Percentiles rank a stretch among this genome's conserved stretches.
Conservation (phyloP, 2,888 invertebrate genomes). For the Drosophila imparisetae region DNA sequence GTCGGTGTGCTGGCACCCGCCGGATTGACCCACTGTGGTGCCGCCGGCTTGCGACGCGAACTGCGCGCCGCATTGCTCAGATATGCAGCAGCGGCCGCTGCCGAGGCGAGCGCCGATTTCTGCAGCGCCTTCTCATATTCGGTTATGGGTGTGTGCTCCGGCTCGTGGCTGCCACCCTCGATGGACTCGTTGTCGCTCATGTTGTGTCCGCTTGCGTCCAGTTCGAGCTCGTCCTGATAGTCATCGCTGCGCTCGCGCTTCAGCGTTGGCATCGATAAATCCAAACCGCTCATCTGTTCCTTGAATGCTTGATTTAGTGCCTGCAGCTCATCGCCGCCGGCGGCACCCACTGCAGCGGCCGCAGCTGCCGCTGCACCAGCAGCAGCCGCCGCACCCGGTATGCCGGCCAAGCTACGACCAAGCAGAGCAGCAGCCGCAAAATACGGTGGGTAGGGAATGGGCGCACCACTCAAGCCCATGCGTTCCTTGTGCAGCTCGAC, state of each 20-base stretch:
- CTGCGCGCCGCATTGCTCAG: constrained; percentile 72
- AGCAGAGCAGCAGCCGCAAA: constrained; percentile 89
- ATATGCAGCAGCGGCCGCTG: constrained; percentile 67
- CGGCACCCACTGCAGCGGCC: constrained; percentile 89
- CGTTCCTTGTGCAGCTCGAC: constrained; percentile 94
- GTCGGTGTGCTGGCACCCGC: constrained; percentile 63
- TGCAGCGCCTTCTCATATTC: constrained; percentile 84
- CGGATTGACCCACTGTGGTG: constrained; percentile 99
- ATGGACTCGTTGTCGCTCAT: constrained; percentile 83
- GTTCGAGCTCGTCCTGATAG: constrained; percentile 88
- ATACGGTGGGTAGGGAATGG: constrained; percentile 92
- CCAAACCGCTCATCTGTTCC: constrained; percentile 93
- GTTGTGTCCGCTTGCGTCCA: constrained; percentile 85
- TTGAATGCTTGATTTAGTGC: constrained; percentile 88
- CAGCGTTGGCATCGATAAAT: constrained; percentile 93
- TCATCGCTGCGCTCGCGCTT: constrained; percentile 88
- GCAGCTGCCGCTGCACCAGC: constrained; percentile 92
- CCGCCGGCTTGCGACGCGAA: constrained; percentile 95
- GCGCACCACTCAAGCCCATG: constrained; percentile 91
- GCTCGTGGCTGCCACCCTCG: constrained; percentile 71
- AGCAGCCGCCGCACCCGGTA: constrained; percentile 91
- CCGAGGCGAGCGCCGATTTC: constrained; percentile 67
- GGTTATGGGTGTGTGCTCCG: constrained; percentile 45
- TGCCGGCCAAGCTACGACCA: constrained; percentile 86
- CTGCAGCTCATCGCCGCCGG: constrained; percentile 86